Percentiles rank a stretch among this genome's conserved stretches.
phyloP scores from a whole-genome alignment of 2,888 invertebrate species.

The Pterobdella sp. region DNA sequence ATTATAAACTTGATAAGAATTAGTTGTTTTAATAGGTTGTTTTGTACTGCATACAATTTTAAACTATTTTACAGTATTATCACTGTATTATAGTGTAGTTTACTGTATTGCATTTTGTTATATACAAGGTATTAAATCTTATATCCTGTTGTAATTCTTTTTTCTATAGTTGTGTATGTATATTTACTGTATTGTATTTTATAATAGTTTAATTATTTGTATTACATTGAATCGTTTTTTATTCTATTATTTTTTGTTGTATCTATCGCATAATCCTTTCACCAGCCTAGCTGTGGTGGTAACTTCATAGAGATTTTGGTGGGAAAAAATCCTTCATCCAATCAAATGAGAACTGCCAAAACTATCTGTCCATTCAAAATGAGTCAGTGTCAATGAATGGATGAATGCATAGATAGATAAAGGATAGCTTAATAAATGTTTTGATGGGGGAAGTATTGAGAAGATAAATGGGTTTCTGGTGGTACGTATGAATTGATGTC shows the following conservation, averaged over 20 bases:
- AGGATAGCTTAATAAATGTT: conserved; percentile 1
- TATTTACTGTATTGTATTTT: not conserved
- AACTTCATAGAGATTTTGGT: not conserved
- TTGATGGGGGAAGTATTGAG: not conserved
- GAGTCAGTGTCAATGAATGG: not conserved
- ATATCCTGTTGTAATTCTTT: too few species aligned
- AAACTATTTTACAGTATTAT: not conserved
- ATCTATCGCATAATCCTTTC: not conserved
- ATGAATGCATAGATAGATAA: not conserved
- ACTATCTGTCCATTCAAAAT: not conserved
- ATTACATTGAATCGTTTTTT: not conserved
- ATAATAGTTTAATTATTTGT: not conserved
- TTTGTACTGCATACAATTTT: not conserved
- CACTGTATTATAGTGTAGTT: not conserved
- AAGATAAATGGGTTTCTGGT: not conserved
- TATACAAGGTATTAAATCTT: too few species aligned
- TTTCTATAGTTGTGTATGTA: too few species aligned
- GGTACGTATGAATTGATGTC: too few species aligned
- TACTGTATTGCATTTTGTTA: not conserved
- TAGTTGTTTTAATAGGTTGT: not conserved
- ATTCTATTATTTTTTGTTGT: not conserved
- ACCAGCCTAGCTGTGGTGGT: not conserved
- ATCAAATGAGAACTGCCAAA: not conserved
- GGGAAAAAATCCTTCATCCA: not conserved
- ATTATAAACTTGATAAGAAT: too few species aligned